Percentiles rank a stretch among this genome's conserved stretches.
Evolutionary conservation across 1,140 invertebrate species (phyloP).

Genomic region (Temnothorax nylanderi): DNA sequence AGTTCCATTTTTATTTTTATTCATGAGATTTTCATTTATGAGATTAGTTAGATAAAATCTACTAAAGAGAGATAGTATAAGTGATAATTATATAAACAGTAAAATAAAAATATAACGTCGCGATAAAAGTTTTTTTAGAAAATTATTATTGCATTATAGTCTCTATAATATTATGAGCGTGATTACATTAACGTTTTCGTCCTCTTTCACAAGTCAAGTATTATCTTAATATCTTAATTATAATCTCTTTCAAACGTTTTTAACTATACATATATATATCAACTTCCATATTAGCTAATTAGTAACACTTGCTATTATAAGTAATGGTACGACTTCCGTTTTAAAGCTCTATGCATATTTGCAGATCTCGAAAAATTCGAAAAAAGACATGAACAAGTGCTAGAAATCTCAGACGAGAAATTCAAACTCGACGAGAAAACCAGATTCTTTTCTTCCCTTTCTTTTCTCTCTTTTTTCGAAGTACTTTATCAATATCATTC

Average conservation of each 20-base stretch:
- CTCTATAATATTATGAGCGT: background rate
- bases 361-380: background rate
- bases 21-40: background rate
- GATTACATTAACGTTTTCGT: background rate
- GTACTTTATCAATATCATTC: conserved; percentile 27
- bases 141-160: background rate
- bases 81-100: conserved; percentile 15
- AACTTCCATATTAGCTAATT: background rate
- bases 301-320: background rate
- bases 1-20: background rate
- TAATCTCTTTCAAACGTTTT: background rate
- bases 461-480: background rate
- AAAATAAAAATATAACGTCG: background rate
- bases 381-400: background rate
- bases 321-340: background rate
- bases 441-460: background rate
- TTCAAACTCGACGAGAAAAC: conserved; percentile 4
- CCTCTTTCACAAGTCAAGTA: background rate
- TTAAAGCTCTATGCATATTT: conserved; percentile 9
- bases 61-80: background rate
- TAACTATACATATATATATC: background rate
- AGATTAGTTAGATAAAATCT: background rate
- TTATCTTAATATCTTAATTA: background rate
- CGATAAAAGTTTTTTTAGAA: too few relatives aligned
- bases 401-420: conserved; percentile 22